phyloP scores from a whole-genome alignment of 1,140 invertebrate genomes.

The Apis laboriosa region DNA sequence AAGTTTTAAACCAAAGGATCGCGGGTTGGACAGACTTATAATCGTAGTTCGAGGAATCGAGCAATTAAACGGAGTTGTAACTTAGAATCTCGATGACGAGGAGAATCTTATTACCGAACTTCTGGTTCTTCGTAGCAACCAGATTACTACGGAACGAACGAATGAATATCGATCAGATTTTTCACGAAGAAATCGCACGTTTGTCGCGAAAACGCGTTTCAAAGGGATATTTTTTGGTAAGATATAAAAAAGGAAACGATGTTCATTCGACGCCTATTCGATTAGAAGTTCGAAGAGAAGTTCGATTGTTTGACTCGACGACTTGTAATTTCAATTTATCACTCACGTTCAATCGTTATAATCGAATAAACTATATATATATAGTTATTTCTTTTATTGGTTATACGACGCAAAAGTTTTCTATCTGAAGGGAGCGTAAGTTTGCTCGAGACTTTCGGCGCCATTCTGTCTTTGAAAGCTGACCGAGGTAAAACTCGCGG shows the following conservation, averaged over 20 bases:
- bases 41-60: conserved; percentile 40
- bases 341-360: too few species aligned
- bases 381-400: too few species aligned
- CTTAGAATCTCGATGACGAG: conserved; percentile 35
- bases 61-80: conserved; percentile 59
- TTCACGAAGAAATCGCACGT: conserved; percentile 29
- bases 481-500: not conserved
- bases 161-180: conserved; percentile 53
- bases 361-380: not conserved
- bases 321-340: not conserved
- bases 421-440: not conserved
- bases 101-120: conserved; percentile 19
- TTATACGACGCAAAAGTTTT: not conserved
- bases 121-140: conserved; percentile 19
- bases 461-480: conserved; percentile 10
- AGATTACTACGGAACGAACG: conserved; percentile 57
- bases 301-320: conserved; percentile 40
- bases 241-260: not conserved
- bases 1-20: conserved; percentile 3
- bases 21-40: conserved; percentile 9
- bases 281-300: not conserved
- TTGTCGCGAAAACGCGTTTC: conserved; percentile 40
- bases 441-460: not conserved
- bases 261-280: not conserved
- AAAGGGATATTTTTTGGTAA: not conserved